Base-by-base conservation (phyloP, 2,888 invertebrate species). In the Stenodera caucasica region DNA sequence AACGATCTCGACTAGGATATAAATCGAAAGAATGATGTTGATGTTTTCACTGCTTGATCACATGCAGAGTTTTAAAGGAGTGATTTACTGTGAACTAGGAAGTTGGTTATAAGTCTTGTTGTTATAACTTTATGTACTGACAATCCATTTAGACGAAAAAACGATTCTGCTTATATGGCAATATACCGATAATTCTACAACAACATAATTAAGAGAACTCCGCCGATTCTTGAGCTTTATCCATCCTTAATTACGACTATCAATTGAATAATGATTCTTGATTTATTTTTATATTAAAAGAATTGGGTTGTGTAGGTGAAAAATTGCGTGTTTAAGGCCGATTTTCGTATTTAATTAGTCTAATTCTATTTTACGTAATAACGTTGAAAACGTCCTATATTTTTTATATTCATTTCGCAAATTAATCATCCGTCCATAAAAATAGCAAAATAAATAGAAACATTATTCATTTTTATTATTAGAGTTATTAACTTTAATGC, bases 51-150 rank as follows among this genome's bases (percentile, higher is more conserved):
- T 66, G 67, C 67, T 67, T 61, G 72, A 69, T 71, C 72, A 71
- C 72, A 70, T 70, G 72, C 72, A 67, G 72, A 67, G 72, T 67
- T 69, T 70, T 67, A 61, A 45, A 66, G 70, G 66, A 71, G 69
- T 72, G 70, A 72, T 72, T 71, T 72, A 72, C 70, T 67, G 70
- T 65, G 70, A 71, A 71, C 72, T 69, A 71, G 70, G 72, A 71
- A 72, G 64, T 65, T 61, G 61, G 33, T 61, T 68, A 64, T 68
- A 70, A 66, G 64, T 69, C 69, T 66, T 53, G 49, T 29, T 21
- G 59, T 18, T 40, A 37, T 55, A 52, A 23, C 21, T 45, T 52
- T 32, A 52, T 33, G 52, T 52, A 52, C 52, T 33, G 33, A 29
- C 52, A 33, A 52, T 32, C 52, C 18, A 52, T 18, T 26, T 26